Evolutionary conservation across 2,888 invertebrate genomes (phyloP).

Genomic region (Cylloceria caligata): DNA sequence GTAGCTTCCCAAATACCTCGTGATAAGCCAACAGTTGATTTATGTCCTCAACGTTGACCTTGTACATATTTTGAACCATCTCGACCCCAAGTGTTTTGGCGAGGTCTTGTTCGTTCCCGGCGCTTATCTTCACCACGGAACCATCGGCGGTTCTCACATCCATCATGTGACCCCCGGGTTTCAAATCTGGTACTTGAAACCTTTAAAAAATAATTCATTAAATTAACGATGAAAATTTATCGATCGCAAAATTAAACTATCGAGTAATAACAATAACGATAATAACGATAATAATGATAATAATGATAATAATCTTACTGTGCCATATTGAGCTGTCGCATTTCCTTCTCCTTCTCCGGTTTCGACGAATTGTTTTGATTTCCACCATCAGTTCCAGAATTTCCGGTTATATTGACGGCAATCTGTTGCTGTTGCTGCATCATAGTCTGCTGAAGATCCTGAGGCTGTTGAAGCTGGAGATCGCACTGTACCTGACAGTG

Average conservation of each 20-base stretch:
- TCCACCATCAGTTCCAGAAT: constrained; percentile 75
- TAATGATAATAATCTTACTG: constrained; percentile 76
- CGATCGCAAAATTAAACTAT: background rate
- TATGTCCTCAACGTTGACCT: constrained; percentile 92
- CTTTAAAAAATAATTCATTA: constrained; percentile 76
- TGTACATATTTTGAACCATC: constrained; percentile 93
- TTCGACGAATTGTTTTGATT: constrained; percentile 79
- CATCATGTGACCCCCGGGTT: constrained; percentile 86
- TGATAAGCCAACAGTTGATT: constrained; percentile 94
- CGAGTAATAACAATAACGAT: constrained; percentile 36
- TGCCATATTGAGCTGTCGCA: constrained; percentile 83
- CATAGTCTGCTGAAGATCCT: constrained; percentile 82
- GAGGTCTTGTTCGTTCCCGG: constrained; percentile 87
- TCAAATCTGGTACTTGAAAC: constrained; percentile 84
- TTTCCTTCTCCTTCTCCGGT: constrained; percentile 81
- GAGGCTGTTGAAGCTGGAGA: constrained; percentile 83
- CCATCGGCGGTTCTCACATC: constrained; percentile 89
- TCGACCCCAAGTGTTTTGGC: constrained; percentile 88
- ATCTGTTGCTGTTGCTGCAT: constrained; percentile 86
- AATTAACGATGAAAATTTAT: constrained; percentile 17
- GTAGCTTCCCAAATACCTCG: constrained; percentile 92
- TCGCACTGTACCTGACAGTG: constrained; percentile 84
- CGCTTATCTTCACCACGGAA: constrained; percentile 90
- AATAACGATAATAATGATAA: background rate
- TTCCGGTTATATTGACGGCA: constrained; percentile 78